Percentiles rank a stretch among this genome's conserved stretches.
Conservation (phyloP, 2,797 vertebrate genomes). For the Gila robusta region DNA sequence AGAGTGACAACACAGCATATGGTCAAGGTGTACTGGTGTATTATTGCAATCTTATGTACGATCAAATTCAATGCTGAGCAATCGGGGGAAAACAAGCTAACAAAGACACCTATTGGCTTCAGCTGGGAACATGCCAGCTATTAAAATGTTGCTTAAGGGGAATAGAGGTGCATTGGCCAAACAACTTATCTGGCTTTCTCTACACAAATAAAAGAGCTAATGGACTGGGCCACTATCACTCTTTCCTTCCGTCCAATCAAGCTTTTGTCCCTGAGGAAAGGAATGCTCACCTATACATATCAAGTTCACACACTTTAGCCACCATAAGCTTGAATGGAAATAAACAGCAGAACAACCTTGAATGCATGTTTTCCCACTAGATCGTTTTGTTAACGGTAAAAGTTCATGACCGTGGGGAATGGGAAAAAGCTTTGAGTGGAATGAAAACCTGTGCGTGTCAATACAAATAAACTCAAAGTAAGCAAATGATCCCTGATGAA, state of each 20-base stretch:
- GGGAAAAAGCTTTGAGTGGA: constrained; percentile 23
- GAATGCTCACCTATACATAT: constrained; percentile 47
- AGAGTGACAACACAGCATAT: constrained; percentile 1
- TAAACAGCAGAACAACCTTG: constrained; percentile 44
- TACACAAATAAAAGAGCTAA: constrained; percentile 35
- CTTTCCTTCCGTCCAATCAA: constrained; percentile 46
- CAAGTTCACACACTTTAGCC: constrained; percentile 46
- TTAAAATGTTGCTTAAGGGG: constrained; percentile 15
- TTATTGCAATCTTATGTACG: background rate
- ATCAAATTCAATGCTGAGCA: background rate
- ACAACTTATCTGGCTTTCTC: constrained; percentile 33
- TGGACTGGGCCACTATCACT: constrained; percentile 30
- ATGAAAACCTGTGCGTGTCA: constrained; percentile 1
- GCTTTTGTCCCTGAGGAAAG: constrained; percentile 55
- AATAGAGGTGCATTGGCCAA: constrained; percentile 15
- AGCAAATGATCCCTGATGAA: constrained; percentile 14
- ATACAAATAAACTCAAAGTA: constrained; percentile 8
- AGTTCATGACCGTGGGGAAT: background rate
- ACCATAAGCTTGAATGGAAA: constrained; percentile 19
- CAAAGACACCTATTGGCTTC: constrained; percentile 15
- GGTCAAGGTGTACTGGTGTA: background rate
- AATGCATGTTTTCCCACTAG: constrained; percentile 19
- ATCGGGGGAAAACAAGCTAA: background rate
- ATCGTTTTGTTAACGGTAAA: constrained; percentile 4
- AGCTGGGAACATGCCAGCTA: constrained; percentile 11